Evolutionary conservation across 2,888 invertebrate species (phyloP), one percentile per base, ranked within the genome.

Genomic region (Periphyllus acericola): DNA sequence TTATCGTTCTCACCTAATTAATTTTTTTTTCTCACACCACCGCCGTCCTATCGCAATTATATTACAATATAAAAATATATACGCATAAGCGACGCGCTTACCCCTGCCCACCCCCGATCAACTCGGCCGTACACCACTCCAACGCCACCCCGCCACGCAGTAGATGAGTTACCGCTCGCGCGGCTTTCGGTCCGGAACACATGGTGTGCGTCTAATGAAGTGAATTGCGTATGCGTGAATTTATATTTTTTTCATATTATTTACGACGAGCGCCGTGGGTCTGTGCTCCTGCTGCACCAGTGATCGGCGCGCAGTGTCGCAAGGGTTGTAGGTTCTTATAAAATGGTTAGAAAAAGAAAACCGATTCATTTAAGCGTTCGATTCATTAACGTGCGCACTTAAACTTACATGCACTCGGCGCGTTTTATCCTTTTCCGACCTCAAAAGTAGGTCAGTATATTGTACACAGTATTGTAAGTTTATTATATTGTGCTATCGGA

Each of bases 1-100:
- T 46, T 46, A 80, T 87, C 71, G 87, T 87, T 86, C 72, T 86
- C 86, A 80, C 80, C 80, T 75, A 87, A 87, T 87, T 87, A 87
- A 87, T 81, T 80, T 81, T 87, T 80, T 72, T 32, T 36, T 32
- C 29, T 1, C 32, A 25, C 46, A 25, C 46, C 46, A 46, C n/a
- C 40, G 36, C 21, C 83, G 74, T 76, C 6, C 40, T 34, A 36
- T 60, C 60, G 25, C 60, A 60, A 60, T 60, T 21, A 60, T 25
- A 60, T 6, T 60, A 60, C 21, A 46, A 46, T 14, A 46, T 11
- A 46, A 2, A 46, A 46, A 46, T 14, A 14, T 46, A 14, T 14
- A 46, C 3, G 11, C 9, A 40, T 9, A 40, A 3, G 40, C 3
- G 40, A 8, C 40, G 40, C 8, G 40, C 6, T 40, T 40, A 1